phyloP scores from a whole-genome alignment of 2,797 vertebrate genomes.

The Craterocephalus amniculus region DNA sequence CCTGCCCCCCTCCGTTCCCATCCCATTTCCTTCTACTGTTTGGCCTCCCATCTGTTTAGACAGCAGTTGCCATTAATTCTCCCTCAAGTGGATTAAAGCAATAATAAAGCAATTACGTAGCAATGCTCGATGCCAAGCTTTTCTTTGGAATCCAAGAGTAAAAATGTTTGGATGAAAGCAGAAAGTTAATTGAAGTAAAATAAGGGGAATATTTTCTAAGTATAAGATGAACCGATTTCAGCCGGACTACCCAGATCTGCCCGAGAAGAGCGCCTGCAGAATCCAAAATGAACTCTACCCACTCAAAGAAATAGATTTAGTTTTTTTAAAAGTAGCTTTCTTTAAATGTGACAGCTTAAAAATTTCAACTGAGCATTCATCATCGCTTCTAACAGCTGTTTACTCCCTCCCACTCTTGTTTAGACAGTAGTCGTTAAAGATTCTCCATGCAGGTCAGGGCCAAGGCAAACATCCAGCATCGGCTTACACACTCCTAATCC shows the following conservation, averaged over 20 bases:
- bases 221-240: neutral
- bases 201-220: neutral
- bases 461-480: constrained; percentile 64
- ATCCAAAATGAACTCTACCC: neutral
- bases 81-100: constrained; percentile 32
- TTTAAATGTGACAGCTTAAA: neutral
- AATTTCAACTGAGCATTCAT: constrained; percentile 6
- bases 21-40: constrained; percentile 48
- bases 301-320: neutral
- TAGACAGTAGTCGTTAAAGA: constrained; percentile 59
- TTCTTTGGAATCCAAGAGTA: neutral
- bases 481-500: constrained; percentile 64
- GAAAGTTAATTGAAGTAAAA: neutral
- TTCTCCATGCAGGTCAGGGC: constrained; percentile 58
- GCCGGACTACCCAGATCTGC: neutral
- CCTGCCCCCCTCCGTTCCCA: constrained; percentile 25
- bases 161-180: constrained; percentile 3
- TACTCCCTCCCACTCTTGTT: constrained; percentile 37
- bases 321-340: neutral
- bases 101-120: constrained; percentile 20
- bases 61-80: constrained; percentile 58
- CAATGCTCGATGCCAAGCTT: neutral
- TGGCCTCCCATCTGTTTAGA: constrained; percentile 39
- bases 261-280: neutral
- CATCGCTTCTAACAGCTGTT: constrained; percentile 16